Percentiles rank a stretch among this genome's conserved stretches.
Conservation (phyloP, 2,113 vertebrate genomes). For the Nymphicus hollandicus region DNA sequence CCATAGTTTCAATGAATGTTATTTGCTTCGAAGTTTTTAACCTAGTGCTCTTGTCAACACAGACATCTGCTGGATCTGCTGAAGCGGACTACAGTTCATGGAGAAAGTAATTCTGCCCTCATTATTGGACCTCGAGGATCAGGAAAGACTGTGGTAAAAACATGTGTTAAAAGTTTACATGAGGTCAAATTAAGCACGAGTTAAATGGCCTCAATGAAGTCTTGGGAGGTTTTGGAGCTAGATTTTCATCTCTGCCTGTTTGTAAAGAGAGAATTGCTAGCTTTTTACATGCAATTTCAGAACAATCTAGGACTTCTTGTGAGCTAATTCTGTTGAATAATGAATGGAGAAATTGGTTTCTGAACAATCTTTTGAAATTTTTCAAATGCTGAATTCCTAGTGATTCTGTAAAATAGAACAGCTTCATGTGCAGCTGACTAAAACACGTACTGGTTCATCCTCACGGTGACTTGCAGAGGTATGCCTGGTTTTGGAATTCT, state of each 20-base stretch:
- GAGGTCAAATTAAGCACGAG: neutral
- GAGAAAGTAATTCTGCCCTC: conserved; percentile 95
- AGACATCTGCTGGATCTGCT: conserved; percentile 92
- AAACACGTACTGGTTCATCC: neutral
- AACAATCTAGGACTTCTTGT: neutral
- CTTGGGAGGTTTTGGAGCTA: neutral
- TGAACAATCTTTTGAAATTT: neutral
- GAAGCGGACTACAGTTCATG: conserved; percentile 83
- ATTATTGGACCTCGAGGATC: conserved; percentile 90
- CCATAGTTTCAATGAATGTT: neutral
- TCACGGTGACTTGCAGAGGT: neutral
- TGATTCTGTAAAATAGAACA: neutral
- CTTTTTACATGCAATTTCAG: neutral
- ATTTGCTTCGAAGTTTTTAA: neutral
- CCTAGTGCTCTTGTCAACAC: conserved; percentile 4
- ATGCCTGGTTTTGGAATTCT: neutral
- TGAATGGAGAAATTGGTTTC: neutral
- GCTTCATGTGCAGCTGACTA: neutral
- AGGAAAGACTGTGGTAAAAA: conserved; percentile 87
- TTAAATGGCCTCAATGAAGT: neutral
- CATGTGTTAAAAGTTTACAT: neutral
- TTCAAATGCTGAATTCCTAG: neutral
- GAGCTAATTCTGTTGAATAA: neutral
- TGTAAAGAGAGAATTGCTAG: neutral
- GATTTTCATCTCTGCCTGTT: neutral